Percentiles rank a stretch among this genome's conserved stretches.
Conservation (phyloP, 1,140 invertebrate species). For the Muscidifurax raptorellus region DNA sequence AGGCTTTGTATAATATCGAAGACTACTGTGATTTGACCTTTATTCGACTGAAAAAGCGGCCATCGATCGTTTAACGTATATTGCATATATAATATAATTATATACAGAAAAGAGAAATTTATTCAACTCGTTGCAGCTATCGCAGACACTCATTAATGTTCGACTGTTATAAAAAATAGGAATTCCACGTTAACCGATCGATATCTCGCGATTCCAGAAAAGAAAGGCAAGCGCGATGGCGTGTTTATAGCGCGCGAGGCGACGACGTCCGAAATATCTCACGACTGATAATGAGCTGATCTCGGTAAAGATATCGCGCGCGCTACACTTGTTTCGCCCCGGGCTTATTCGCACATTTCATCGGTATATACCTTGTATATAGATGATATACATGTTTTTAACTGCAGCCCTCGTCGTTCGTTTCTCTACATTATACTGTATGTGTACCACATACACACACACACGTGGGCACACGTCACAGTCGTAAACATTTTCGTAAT, state of each 20-base stretch:
- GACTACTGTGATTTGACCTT: background rate
- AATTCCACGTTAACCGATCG: background rate
- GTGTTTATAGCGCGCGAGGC: background rate
- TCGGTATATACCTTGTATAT: background rate
- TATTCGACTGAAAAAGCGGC: background rate
- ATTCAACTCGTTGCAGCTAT: too few species aligned
- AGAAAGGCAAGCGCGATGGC: background rate
- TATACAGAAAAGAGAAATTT: too few species aligned
- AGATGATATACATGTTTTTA: background rate
- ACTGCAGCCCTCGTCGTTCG: background rate
- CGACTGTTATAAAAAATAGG: background rate
- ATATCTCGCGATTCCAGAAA: background rate
- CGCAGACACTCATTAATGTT: too few species aligned
- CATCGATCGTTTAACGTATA: too few species aligned
- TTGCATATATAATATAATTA: too few species aligned
- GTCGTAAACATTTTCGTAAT: background rate
- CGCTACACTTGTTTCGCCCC: background rate
- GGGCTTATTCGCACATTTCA: background rate
- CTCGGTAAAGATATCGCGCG: background rate
- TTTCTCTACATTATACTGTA: background rate
- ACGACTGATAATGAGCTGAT: constrained; percentile 11
- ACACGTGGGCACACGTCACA: background rate
- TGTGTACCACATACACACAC: too few species aligned
- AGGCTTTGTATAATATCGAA: background rate
- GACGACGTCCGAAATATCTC: background rate